These are phyloP conservation scores for Lepidocyrtinus sp. DNA, from an alignment of 2,888 invertebrate species.

Conservation along the genomic window DNA sequence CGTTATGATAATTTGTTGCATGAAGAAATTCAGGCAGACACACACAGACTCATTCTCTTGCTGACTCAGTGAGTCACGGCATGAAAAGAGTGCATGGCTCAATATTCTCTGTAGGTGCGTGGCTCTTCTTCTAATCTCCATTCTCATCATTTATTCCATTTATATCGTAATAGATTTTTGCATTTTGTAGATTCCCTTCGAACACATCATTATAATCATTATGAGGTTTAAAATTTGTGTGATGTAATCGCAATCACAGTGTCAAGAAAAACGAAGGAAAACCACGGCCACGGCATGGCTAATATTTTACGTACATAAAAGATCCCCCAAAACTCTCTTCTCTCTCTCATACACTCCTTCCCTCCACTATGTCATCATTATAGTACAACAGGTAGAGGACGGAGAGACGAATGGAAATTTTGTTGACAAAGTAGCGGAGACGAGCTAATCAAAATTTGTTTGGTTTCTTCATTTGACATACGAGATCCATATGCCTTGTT, in stretches of 20 bases:
- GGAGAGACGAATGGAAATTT: too few species aligned
- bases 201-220: conserved; percentile 14
- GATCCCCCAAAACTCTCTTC: too few species aligned
- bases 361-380: conserved; percentile 4
- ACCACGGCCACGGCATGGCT: conserved; percentile 20
- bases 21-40: conserved; percentile 7
- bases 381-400: too few species aligned
- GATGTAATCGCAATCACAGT: conserved; percentile 8
- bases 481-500: not conserved
- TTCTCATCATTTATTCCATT: not conserved
- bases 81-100: conserved; percentile 1
- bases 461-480: not conserved
- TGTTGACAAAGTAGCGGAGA: conserved; percentile 8
- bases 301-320: conserved; percentile 20
- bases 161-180: too few species aligned
- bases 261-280: conserved; percentile 9
- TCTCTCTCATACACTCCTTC: too few species aligned
- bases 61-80: too few species aligned
- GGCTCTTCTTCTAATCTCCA: not conserved
- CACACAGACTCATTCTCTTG: too few species aligned
- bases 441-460: not conserved
- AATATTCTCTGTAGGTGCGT: not conserved
- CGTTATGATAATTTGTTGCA: conserved; percentile 11
- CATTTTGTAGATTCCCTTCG: not conserved
- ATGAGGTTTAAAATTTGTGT: conserved; percentile 14